Evolutionary conservation across 2,113 vertebrate genomes (phyloP).

Genomic region (Morone saxatilis): DNA sequence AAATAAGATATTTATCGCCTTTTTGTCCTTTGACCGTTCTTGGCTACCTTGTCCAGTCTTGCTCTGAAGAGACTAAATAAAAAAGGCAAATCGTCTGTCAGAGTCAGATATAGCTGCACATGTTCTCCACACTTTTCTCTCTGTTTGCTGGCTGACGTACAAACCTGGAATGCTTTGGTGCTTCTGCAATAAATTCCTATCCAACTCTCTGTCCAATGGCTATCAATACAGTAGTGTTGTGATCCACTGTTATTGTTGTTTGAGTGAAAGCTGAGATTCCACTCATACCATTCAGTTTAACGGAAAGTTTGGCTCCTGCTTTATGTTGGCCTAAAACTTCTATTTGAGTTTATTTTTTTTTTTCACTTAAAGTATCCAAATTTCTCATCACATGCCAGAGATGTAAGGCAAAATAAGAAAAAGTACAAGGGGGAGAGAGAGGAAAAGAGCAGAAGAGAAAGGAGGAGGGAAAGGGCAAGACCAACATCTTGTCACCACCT

Average conservation of each 20-base stretch:
- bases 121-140: constrained; percentile 40
- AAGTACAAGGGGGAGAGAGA: not conserved
- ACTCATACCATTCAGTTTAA: constrained; percentile 35
- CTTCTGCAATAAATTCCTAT: constrained; percentile 44
- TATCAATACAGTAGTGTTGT: constrained; percentile 22
- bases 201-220: constrained; percentile 33
- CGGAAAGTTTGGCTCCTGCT: not conserved
- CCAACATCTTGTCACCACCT: constrained; percentile 80
- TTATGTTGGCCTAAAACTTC: constrained; percentile 20
- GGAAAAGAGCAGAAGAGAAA: constrained; percentile 18
- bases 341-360: too few species aligned
- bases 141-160: constrained; percentile 33
- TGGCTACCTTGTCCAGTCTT: not conserved
- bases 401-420: constrained; percentile 2
- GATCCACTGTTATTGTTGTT: constrained; percentile 30
- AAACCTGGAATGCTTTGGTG: constrained; percentile 53
- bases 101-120: constrained; percentile 35
- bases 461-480: constrained; percentile 31
- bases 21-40: constrained; percentile 2
- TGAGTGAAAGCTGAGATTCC: constrained; percentile 47
- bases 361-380: too few species aligned
- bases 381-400: not conserved
- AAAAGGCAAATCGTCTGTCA: constrained; percentile 24
- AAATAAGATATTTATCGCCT: not conserved
- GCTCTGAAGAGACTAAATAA: constrained; percentile 45